Conservation (phyloP, 2,113 vertebrate species). For the Haemorhous mexicanus region DNA sequence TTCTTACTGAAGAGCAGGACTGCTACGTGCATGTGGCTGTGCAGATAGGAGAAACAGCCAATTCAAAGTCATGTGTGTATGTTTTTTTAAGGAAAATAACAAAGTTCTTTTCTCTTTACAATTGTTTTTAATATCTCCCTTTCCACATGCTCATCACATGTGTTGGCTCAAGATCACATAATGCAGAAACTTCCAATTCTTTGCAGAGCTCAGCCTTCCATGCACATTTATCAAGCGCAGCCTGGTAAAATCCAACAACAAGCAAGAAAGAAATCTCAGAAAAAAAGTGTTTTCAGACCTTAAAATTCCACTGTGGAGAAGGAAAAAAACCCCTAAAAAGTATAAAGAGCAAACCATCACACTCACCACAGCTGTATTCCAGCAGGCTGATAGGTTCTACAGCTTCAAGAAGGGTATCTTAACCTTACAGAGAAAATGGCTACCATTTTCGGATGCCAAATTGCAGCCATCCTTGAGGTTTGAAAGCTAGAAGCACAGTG, state of each 20-base stretch:
- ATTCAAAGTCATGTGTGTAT: not conserved
- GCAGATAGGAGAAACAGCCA: not conserved
- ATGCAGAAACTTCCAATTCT: constrained; percentile 8
- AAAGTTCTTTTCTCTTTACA: not conserved
- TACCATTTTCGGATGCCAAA: not conserved
- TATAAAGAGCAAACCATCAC: not conserved
- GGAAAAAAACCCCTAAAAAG: not conserved
- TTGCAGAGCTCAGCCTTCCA: not conserved
- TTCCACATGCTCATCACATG: not conserved
- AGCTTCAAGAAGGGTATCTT: not conserved
- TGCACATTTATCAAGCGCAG: not conserved
- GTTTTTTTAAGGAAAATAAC: not conserved
- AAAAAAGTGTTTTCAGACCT: not conserved
- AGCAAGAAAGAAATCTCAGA: not conserved
- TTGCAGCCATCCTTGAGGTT: not conserved
- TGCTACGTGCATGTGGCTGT: not conserved
- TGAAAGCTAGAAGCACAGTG: not conserved
- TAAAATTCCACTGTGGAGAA: not conserved
- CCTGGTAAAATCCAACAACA: not conserved
- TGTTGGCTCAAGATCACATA: constrained; percentile 14
- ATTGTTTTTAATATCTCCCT: constrained; percentile 6
- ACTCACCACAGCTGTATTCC: not conserved
- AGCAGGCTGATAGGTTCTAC: not conserved
- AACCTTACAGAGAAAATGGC: constrained; percentile 6
- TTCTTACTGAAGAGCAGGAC: not conserved